Evolutionary conservation across 2,888 invertebrate species (phyloP), one percentile per base, ranked within the genome.

Genomic region (Ferdinandea cuprea): DNA sequence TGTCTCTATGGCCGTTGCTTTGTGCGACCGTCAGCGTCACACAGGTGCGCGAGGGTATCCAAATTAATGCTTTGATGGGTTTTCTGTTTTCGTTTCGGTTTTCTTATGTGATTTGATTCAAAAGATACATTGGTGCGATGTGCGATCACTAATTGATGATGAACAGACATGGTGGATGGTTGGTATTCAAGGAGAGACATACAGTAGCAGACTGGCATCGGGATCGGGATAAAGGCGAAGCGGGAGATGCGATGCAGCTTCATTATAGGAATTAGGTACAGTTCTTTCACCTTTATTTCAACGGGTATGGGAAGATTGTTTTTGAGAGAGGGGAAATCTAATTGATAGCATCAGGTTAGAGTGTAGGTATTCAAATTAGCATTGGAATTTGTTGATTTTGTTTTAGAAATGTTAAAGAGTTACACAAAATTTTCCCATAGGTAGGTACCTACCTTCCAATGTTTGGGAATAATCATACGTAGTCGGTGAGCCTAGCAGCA

Each of bases 61-160:
- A n/a, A 65, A 63, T 56, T 30, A 15, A 77, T 61, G 59, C 15
- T 25, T 37, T 19, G 37, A 30, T 59, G 37, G 13, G 11, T 42
- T 13, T 61, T 35, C n/a, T 21, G 37, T 19, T 46, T 37, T 9
- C 15, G 40, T 19, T 48, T 37, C 25, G 19, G 50, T 59, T 61
- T 52, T 17, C 19, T 46, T 46, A 32, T 25, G 25, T 25, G n/a
- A 21, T 42, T 32, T 25, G n/a, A 21, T 42, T 32, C 37, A 6
- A 13, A 54, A 21, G 40, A 61, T 71, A 48, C 69, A 71, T 71
- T 59, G 48, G 44, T 32, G 54, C 15, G 44, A 44, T 32, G 54
- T 17, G 44, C 42, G 71, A 63, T 46, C 72, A 52, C 63, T 63
- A 72, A 72, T 72, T 72, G 52, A 61, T 52, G 44, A 61, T n/a